A percentile compares a stretch with the other conserved stretches of the same genome.
These are phyloP conservation scores for Chloroceryle amazona DNA, from an alignment of 2,797 vertebrate genomes.

Conservation along the genomic window DNA sequence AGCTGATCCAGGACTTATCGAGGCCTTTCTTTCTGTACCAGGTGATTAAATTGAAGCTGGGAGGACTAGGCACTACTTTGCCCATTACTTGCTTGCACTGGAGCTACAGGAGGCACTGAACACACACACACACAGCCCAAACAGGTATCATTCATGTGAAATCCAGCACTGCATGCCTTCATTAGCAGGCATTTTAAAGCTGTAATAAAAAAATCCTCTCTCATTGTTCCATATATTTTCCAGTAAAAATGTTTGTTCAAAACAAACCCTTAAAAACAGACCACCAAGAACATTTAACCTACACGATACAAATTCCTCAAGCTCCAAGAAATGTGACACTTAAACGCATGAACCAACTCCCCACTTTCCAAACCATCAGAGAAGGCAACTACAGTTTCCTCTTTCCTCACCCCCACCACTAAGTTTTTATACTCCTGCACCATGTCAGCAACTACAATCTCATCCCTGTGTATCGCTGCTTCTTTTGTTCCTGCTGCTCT, in stretches of 20 bases:
- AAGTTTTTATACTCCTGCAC: background rate
- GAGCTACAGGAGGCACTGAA: background rate
- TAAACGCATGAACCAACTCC: background rate
- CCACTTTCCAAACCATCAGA: background rate
- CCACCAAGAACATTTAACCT: background rate
- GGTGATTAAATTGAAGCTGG: background rate
- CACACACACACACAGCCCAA: rapidly evolving
- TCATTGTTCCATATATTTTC: background rate
- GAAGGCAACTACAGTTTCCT: too few species aligned
- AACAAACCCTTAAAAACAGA: background rate
- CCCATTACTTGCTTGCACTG: background rate
- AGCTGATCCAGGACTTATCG: background rate
- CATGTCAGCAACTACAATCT: rapidly evolving
- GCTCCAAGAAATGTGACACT: background rate
- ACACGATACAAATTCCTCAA: background rate
- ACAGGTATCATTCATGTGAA: rapidly evolving
- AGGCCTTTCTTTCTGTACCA: background rate
- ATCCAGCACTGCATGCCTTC: rapidly evolving
- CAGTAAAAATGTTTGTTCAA: background rate
- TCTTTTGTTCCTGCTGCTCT: background rate
- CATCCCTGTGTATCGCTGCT: background rate
- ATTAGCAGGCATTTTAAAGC: background rate
- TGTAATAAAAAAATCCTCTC: background rate
- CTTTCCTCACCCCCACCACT: background rate
- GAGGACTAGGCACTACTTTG: background rate